Base-by-base conservation (phyloP, 2,113 vertebrate species). In the Amia ocellicauda region DNA sequence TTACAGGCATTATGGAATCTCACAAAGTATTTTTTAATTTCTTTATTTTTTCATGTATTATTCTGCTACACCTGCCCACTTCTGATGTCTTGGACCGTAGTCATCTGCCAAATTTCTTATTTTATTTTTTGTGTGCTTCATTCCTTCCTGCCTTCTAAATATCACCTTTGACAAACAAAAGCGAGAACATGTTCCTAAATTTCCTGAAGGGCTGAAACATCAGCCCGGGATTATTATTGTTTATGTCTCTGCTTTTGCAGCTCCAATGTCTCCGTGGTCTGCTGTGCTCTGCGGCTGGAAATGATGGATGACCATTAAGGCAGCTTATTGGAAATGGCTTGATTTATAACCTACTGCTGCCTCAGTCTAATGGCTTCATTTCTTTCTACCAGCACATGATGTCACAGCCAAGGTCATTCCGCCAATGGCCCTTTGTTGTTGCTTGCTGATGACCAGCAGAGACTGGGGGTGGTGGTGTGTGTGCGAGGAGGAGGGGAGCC, bases 321-420 rank as follows among this genome's bases (percentile, higher is more conserved):
- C 93, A 93, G 94, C 96, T 98, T 99, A 99, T 98, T 99, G 96
- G 94, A 98, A 98, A 95, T 92, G 90, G 91, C 91, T 93, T 99
- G 96, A 99, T 99, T 98, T 99, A 99, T 95, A 92, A 90, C 87
- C 93, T 82, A 89, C 91, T 92, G 87, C 91, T 87, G 93, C 93
- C 91, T 95, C 93, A 91, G 91, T 88, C 94, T 99, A 99, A 99
- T 99, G 94, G 94, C 93, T 98, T 98, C 94, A 98, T 98, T 95
- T 94, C 95, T 98, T 97, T 94, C 92, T 91, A 91, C 92, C 85
- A 90, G 89, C 90, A 91, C 90, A 91, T 96, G 95, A 97, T 96
- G 94, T 94, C 93, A 96, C 92, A 93, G 93, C 93, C 96, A 99
- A 99, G 96, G 96, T 98, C 95, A 96, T 90, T 92, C 91, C 82